Percentiles rank a stretch among this genome's conserved stretches.
Evolutionary conservation across 2,888 invertebrate genomes (phyloP).

Genomic region (Hyppa rectilinea): DNA sequence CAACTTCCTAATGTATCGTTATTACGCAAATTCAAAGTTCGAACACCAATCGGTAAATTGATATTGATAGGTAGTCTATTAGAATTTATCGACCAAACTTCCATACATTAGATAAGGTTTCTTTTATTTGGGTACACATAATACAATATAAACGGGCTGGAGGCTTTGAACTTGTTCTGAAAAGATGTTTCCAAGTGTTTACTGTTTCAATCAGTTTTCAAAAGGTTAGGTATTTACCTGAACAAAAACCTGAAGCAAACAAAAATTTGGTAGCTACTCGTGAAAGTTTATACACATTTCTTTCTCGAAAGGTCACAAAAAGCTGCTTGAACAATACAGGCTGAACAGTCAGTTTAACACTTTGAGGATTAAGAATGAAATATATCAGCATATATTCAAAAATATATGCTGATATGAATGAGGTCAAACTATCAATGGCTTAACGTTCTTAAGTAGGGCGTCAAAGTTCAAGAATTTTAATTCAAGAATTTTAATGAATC

Average conservation of each 20-base stretch:
- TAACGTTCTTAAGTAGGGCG: constrained; percentile 13
- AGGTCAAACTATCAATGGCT: constrained; percentile 26
- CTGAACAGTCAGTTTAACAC: background rate
- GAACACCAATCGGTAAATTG: constrained; percentile 41
- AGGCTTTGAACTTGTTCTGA: background rate
- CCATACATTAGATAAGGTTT: constrained; percentile 4
- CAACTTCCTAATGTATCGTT: constrained; percentile 37
- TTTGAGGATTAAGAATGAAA: constrained; percentile 13
- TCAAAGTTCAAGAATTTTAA: constrained; percentile 32
- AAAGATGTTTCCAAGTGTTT: constrained; percentile 19
- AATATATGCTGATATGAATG: constrained; percentile 11
- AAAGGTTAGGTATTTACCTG: constrained; percentile 1
- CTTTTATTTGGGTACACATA: background rate
- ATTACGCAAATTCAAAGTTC: constrained; percentile 42
- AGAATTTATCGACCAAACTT: constrained; percentile 30
- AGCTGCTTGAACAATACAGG: constrained; percentile 1
- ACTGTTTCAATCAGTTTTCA: constrained; percentile 7
- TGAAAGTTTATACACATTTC: constrained; percentile 5
- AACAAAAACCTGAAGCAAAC: constrained; percentile 10
- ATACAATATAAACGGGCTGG: background rate
- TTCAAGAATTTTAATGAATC: constrained; percentile 38
- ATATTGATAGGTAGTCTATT: constrained; percentile 38
- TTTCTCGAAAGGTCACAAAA: constrained; percentile 18
- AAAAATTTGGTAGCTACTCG: constrained; percentile 4
- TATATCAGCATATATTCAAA: no score